Evolutionary conservation across 92 coral and sea anemone genomes (phyloP).

Genomic region (Bergia puertoricense): DNA sequence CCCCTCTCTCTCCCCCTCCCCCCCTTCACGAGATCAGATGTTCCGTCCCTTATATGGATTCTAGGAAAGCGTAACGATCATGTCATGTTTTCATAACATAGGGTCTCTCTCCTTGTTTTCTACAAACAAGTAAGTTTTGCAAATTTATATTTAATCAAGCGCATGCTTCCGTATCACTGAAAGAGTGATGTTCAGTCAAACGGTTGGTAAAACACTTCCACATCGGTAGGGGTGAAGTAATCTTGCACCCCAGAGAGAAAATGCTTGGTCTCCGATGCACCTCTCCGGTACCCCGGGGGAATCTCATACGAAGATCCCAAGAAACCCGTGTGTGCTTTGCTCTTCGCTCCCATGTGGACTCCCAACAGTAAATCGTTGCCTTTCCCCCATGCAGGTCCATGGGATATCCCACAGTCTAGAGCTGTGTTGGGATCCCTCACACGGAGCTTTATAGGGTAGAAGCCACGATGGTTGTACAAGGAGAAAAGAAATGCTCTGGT

Average conservation of each 20-base stretch:
- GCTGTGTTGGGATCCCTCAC: constrained; percentile 17
- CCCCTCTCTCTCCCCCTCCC: too few species aligned
- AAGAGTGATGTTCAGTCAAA: neutral
- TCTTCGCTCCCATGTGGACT: constrained; percentile 21
- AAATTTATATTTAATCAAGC: too few species aligned
- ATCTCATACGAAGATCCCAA: constrained; percentile 27
- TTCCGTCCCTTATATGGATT: too few species aligned
- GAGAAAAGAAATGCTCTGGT: constrained; percentile 24
- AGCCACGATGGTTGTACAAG: constrained; percentile 32
- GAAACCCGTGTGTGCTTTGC: constrained; percentile 37
- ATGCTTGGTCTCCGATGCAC: constrained; percentile 29
- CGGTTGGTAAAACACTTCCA: constrained; percentile 34
- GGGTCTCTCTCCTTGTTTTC: too few species aligned
- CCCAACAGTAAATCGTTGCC: constrained; percentile 32
- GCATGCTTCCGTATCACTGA: neutral
- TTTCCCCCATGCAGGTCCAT: constrained; percentile 37
- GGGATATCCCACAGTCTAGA: constrained; percentile 26
- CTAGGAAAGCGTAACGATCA: neutral
- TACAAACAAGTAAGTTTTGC: too few species aligned
- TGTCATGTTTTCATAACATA: too few species aligned
- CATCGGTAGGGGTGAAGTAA: constrained; percentile 39
- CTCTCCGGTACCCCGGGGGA: constrained; percentile 27
- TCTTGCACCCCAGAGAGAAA: constrained; percentile 31
- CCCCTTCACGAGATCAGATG: too few species aligned
- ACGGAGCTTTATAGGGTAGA: constrained; percentile 27